Evolutionary conservation across 2,888 invertebrate genomes (phyloP).

Genomic region (Gymnocheta viridis): DNA sequence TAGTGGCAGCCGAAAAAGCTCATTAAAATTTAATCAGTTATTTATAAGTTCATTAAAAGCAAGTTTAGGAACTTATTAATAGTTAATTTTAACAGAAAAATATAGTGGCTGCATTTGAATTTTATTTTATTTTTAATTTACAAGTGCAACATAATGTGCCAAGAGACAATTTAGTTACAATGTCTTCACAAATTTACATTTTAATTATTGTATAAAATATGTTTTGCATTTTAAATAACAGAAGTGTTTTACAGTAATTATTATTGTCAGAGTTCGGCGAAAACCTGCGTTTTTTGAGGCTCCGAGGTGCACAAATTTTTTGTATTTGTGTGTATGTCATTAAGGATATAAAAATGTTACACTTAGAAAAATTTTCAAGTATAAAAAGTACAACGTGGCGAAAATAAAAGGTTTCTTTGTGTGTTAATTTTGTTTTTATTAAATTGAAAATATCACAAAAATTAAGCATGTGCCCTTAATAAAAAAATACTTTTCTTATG

Average conservation of each 20-base stretch:
- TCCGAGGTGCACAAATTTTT: too few relatives aligned
- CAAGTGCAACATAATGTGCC: conserved; percentile 15
- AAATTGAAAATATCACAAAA: too few relatives aligned
- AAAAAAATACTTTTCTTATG: too few relatives aligned
- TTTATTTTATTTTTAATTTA: neutral
- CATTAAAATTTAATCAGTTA: conserved; percentile 13
- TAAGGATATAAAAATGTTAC: too few relatives aligned
- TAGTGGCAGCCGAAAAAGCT: neutral
- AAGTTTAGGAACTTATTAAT: neutral
- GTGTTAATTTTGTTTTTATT: too few relatives aligned
- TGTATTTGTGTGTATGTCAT: too few relatives aligned
- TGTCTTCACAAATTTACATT: conserved; percentile 11
- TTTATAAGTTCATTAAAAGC: conserved; percentile 45
- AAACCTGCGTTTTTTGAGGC: too few relatives aligned
- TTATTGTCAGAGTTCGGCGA: neutral
- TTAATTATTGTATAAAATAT: too few relatives aligned
- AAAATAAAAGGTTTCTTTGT: too few relatives aligned
- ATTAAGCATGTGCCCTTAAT: too few relatives aligned
- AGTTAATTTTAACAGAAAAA: neutral
- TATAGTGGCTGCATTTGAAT: neutral
- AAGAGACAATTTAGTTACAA: conserved; percentile 47
- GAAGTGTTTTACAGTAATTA: neutral
- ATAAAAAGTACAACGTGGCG: too few relatives aligned
- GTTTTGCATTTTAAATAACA: neutral
- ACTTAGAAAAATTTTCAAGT: too few relatives aligned